phyloP scores from a whole-genome alignment of 2,113 vertebrate species.

The Oryctolagus cuniculus region DNA sequence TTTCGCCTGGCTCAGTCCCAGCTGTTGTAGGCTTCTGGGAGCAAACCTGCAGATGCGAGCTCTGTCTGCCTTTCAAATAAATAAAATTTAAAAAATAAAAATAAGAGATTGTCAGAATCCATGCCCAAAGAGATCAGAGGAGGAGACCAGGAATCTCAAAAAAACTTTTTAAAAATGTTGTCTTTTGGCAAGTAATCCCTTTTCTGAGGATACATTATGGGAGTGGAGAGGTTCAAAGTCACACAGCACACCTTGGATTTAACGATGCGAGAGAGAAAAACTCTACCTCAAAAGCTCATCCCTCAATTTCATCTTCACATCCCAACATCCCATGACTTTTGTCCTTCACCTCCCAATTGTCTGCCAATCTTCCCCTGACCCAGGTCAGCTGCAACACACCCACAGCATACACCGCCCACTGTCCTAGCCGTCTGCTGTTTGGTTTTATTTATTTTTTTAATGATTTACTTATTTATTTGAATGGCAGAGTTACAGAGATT shows the following conservation, averaged over 20 bases:
- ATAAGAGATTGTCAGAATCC: not conserved
- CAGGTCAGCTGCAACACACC: not conserved
- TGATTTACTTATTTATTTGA: no score
- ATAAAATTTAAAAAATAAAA: not conserved
- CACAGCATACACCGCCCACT: not conserved
- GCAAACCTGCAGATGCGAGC: no score
- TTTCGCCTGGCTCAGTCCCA: no score
- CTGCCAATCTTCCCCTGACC: not conserved
- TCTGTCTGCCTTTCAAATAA: no score
- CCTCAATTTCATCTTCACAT: slow-evolving; percentile 20
- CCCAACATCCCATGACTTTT: not conserved
- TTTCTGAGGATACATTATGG: not conserved
- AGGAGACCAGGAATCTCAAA: not conserved
- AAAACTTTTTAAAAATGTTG: not conserved
- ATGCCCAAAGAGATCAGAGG: not conserved
- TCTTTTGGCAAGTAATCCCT: not conserved
- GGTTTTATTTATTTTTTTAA: no score
- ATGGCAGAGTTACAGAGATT: no score
- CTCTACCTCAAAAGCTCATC: not conserved
- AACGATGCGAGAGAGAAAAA: slow-evolving; percentile 4
- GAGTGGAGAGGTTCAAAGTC: not conserved
- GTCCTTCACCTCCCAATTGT: not conserved
- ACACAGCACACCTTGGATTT: not conserved
- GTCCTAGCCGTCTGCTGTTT: not conserved
- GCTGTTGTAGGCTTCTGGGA: no score